These are phyloP conservation scores for Protonibea diacanthus DNA, from an alignment of 2,797 vertebrate genomes.

Conservation along the genomic window DNA sequence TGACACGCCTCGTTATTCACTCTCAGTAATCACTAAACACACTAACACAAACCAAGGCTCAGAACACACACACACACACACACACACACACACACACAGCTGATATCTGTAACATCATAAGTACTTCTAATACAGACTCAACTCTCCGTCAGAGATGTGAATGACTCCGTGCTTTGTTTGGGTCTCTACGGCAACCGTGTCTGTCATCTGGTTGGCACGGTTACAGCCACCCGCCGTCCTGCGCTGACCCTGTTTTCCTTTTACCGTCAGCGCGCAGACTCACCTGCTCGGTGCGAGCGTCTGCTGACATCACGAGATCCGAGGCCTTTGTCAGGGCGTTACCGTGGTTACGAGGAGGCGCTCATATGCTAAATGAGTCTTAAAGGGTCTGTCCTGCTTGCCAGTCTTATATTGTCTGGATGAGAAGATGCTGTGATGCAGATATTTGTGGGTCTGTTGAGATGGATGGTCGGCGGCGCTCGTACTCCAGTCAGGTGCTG, in stretches of 20 bases:
- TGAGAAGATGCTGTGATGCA: too few relatives aligned
- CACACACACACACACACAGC: neutral
- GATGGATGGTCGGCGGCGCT: too few relatives aligned
- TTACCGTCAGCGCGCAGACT: neutral
- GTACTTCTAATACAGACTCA: slow-evolving; percentile 12
- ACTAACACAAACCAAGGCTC: slow-evolving; percentile 16
- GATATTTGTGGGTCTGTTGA: too few relatives aligned
- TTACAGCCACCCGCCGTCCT: slow-evolving; percentile 27
- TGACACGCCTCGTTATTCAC: slow-evolving; percentile 71
- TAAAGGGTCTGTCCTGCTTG: neutral
- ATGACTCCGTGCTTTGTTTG: slow-evolving; percentile 23
- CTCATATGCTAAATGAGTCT: neutral
- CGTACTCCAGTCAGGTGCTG: too few relatives aligned
- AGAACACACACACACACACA: slow-evolving; percentile 21
- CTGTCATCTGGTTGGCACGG: slow-evolving; percentile 42
- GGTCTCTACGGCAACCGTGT: slow-evolving; percentile 37
- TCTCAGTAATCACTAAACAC: slow-evolving; percentile 53
- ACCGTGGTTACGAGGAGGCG: neutral
- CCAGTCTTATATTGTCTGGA: too few relatives aligned
- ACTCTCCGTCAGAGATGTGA: neutral
- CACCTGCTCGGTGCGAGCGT: neutral
- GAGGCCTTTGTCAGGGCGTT: neutral
- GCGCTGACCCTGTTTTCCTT: slow-evolving; percentile 40
- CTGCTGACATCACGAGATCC: neutral
- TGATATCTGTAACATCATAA: slow-evolving; percentile 48